Percentiles rank a stretch among this genome's conserved stretches.
Evolutionary conservation across 2,797 vertebrate genomes (phyloP).

Genomic region (Mormyrops boulengeri): DNA sequence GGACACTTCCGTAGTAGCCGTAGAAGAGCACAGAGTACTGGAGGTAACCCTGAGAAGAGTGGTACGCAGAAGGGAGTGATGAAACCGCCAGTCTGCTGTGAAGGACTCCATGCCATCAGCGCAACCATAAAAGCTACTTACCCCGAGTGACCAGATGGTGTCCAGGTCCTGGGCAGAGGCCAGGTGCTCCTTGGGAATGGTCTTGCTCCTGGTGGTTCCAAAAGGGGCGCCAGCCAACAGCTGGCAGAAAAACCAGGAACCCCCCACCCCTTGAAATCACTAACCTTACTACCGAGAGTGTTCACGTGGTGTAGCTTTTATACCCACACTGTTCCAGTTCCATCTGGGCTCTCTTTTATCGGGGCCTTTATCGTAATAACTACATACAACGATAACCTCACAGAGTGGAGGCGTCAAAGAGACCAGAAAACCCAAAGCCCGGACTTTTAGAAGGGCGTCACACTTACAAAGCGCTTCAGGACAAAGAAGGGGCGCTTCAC

Average conservation of each 20-base stretch:
- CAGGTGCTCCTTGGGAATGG: constrained; percentile 75
- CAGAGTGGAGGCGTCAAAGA: neutral
- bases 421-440: neutral
- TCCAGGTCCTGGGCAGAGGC: constrained; percentile 89
- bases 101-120: constrained; percentile 33
- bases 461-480: neutral
- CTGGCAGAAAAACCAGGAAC: constrained; percentile 50
- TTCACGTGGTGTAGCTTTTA: neutral
- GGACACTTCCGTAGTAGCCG: constrained; percentile 82
- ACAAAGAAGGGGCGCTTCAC: neutral
- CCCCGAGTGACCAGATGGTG: constrained; percentile 98
- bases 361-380: neutral
- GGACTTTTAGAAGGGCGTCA: neutral
- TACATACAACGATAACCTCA: neutral
- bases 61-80: constrained; percentile 10
- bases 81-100: neutral
- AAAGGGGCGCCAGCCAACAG: constrained; percentile 85
- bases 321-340: neutral
- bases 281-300: neutral
- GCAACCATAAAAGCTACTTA: constrained; percentile 50
- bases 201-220: constrained; percentile 85
- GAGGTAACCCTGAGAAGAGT: constrained; percentile 78
- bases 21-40: constrained; percentile 96
- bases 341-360: neutral
- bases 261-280: constrained; percentile 14